phyloP scores from a whole-genome alignment of 2,113 vertebrate genomes.

The Corapipo altera region DNA sequence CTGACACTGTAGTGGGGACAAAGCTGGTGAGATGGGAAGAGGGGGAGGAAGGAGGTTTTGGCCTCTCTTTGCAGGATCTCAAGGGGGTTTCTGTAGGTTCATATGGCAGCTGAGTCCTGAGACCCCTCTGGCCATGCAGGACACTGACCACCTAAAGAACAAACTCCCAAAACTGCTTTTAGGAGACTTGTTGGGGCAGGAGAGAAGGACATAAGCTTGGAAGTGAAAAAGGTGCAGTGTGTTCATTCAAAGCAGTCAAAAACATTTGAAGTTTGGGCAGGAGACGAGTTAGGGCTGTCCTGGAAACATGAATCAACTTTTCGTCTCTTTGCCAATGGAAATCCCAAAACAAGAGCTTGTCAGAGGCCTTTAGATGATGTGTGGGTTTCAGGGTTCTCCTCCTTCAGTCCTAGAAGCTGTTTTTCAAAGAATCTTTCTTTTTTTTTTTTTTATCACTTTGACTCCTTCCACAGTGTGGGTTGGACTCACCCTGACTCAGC shows the following conservation, averaged over 20 bases:
- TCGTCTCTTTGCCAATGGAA: neutral
- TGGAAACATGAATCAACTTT: neutral
- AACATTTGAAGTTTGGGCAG: neutral
- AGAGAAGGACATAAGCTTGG: neutral
- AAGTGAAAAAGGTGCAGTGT: neutral
- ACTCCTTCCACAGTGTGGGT: neutral
- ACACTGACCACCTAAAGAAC: neutral
- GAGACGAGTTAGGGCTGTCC: neutral
- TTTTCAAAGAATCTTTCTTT: neutral
- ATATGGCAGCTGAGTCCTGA: neutral
- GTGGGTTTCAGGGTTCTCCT: neutral
- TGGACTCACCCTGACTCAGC: neutral
- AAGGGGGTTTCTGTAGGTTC: neutral
- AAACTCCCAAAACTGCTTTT: neutral
- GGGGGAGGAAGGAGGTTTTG: neutral
- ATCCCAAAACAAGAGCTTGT: neutral
- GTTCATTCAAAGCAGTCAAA: neutral
- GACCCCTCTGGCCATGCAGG: neutral
- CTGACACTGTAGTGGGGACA: neutral
- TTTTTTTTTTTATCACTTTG: neutral
- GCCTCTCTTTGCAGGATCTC: neutral
- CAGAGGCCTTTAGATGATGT: neutral
- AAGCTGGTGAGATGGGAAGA: neutral
- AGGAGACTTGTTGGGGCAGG: neutral
- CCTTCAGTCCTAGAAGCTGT: neutral